phyloP scores from a whole-genome alignment of 2,797 vertebrate species.

The Pelobates cultripes region DNA sequence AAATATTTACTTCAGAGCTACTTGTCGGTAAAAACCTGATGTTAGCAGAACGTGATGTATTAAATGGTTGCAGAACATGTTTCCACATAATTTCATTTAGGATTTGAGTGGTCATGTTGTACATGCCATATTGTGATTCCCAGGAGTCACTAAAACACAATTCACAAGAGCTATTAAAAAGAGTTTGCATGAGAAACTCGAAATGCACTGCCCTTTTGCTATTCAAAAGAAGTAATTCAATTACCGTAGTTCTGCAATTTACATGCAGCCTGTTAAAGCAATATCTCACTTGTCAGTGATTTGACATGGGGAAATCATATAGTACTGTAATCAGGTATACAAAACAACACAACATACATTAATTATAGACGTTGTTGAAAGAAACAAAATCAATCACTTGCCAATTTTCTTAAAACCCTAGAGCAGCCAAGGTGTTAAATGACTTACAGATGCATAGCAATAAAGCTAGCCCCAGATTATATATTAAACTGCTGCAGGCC shows the following conservation, averaged over 20 bases:
- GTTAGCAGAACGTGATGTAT: too few relatives aligned
- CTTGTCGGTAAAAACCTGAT: too few relatives aligned
- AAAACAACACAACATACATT: background rate
- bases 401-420: slow-evolving; percentile 13
- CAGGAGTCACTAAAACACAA: too few relatives aligned
- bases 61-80: too few relatives aligned
- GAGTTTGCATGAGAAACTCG: too few relatives aligned
- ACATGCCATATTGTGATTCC: too few relatives aligned
- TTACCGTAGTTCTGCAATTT: background rate
- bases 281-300: background rate
- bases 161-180: too few relatives aligned
- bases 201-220: too few relatives aligned
- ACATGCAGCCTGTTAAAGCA: background rate
- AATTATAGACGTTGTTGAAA: background rate
- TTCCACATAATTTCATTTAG: too few relatives aligned
- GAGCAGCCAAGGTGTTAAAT: slow-evolving; percentile 26
- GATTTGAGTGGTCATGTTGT: too few relatives aligned
- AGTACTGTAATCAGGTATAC: background rate
- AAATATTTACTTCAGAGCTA: too few relatives aligned
- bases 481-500: slow-evolving; percentile 20
- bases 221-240: too few relatives aligned
- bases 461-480: slow-evolving; percentile 5
- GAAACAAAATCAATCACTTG: background rate
- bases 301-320: background rate
- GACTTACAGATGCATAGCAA: slow-evolving; percentile 33